Conservation (phyloP, 2,888 invertebrate species). For the Stenichneumon culpator region DNA sequence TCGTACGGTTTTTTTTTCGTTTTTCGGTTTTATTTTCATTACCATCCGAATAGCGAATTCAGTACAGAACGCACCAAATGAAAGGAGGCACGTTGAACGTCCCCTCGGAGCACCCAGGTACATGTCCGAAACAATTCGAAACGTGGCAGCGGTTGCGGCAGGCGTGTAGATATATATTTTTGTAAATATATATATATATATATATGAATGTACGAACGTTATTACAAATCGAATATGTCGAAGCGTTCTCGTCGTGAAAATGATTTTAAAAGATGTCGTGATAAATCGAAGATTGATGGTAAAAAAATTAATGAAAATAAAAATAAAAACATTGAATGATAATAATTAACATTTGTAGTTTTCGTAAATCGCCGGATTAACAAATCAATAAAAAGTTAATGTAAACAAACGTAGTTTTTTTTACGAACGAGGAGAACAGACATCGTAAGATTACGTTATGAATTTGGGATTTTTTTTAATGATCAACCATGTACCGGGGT, state of each 20-base stretch:
- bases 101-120: conserved; percentile 84
- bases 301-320: conserved; percentile 34
- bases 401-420: background rate
- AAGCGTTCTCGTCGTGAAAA: conserved; percentile 76
- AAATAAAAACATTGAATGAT: conserved; percentile 22
- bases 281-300: conserved; percentile 41
- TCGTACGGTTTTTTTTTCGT: conserved; percentile 82
- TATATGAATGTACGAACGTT: conserved; percentile 70
- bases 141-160: conserved; percentile 71
- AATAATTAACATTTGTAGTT: conserved; percentile 46
- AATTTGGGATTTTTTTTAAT: conserved; percentile 57
- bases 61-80: conserved; percentile 83
- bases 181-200: conserved; percentile 40
- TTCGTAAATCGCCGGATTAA: conserved; percentile 45
- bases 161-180: conserved; percentile 70
- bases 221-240: conserved; percentile 74
- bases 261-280: conserved; percentile 67
- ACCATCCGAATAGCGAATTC: conserved; percentile 83
- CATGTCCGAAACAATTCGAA: conserved; percentile 80
- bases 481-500: conserved; percentile 80
- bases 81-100: conserved; percentile 82
- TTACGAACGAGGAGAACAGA: conserved; percentile 29
- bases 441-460: conserved; percentile 21
- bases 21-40: conserved; percentile 74
- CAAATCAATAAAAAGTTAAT: conserved; percentile 26